Evolutionary conservation across 2,888 invertebrate genomes (phyloP), one percentile per base, ranked within the genome.

Genomic region (Altica lythri): DNA sequence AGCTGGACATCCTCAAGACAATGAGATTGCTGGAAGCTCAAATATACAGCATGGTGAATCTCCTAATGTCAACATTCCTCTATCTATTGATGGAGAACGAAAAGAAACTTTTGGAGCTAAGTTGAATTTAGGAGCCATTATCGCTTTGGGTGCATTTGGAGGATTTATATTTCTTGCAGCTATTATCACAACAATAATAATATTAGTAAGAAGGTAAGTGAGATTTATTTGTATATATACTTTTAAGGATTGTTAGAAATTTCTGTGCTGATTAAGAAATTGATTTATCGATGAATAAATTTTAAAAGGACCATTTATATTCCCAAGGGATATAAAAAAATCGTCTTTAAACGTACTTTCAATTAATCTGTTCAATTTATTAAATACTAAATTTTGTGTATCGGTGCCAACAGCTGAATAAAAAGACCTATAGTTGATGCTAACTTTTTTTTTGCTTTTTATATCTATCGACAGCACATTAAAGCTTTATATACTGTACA

Each of bases 101-200:
- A 74, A 79, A 29, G 80, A 84, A 68, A 72, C 83, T 13, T 75
- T 82, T 60, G 82, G 84, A 16, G 89, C 90, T 1, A 85, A 88
- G 61, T 79, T 93, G 14, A 92, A 92, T 75, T 79, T 92, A 52
- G 92, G 92, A 47, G 92, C 92, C 4, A 89, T 94, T 61, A 92
- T 94, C 53, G 92, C 93, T 0, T 79, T 95, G 10, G 92, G 90
- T 1, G 91, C 92, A 5, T 93, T 94, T 72, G 94, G 92, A n/a
- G 92, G 89, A 5, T 88, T 95, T 66, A 90, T 94, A 4, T 90
- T 95, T 74, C 80, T 95, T 42, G 89, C 93, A 6, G 93, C 92
- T 17, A 88, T 94, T 59, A 88, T 93, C 63, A 92, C 93, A 1
- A 92, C 93, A 3, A 87, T 93, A 61, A 89, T 95, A 55, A 90